A percentile compares a stretch with the other conserved stretches of the same genome.
phyloP scores from a whole-genome alignment of 2,888 invertebrate genomes.

The Phyllotreta striolata region DNA sequence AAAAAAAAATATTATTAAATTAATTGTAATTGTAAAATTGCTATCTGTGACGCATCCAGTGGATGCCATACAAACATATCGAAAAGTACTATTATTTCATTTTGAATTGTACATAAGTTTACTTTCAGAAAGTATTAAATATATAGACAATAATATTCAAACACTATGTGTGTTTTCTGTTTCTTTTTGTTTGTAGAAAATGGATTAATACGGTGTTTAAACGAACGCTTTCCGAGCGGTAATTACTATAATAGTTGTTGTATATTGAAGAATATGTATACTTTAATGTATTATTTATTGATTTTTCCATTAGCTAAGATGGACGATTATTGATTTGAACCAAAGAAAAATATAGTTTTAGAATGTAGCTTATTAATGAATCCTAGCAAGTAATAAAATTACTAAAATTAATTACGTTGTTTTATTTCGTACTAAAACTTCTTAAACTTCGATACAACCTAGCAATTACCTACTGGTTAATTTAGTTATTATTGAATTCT shows the following conservation, averaged over 20 bases:
- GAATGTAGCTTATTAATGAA: slow-evolving; percentile 55
- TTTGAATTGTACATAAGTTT: slow-evolving; percentile 43
- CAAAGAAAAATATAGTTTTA: slow-evolving; percentile 59
- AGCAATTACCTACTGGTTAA: background rate
- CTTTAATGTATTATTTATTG: slow-evolving; percentile 49
- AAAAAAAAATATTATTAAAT: slow-evolving; percentile 23
- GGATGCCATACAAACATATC: slow-evolving; percentile 53
- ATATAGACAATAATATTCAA: slow-evolving; percentile 57
- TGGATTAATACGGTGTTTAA: slow-evolving; percentile 47
- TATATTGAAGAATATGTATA: slow-evolving; percentile 50
- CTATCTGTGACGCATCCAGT: slow-evolving; percentile 49
- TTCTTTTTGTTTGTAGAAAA: slow-evolving; percentile 46
- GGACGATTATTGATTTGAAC: slow-evolving; percentile 47
- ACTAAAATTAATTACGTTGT: slow-evolving; percentile 30
- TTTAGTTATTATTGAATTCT: slow-evolving; percentile 2
- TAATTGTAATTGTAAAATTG: slow-evolving; percentile 34
- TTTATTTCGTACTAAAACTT: slow-evolving; percentile 17
- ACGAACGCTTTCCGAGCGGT: slow-evolving; percentile 49
- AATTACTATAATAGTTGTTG: slow-evolving; percentile 49
- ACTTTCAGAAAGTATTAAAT: slow-evolving; percentile 53
- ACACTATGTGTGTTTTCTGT: slow-evolving; percentile 53
- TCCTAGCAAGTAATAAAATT: slow-evolving; percentile 52
- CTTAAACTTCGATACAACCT: background rate
- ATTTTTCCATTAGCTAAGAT: slow-evolving; percentile 47
- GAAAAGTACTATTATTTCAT: slow-evolving; percentile 44